phyloP scores from a whole-genome alignment of 2,797 vertebrate species.

The Darevskia nairensis region DNA sequence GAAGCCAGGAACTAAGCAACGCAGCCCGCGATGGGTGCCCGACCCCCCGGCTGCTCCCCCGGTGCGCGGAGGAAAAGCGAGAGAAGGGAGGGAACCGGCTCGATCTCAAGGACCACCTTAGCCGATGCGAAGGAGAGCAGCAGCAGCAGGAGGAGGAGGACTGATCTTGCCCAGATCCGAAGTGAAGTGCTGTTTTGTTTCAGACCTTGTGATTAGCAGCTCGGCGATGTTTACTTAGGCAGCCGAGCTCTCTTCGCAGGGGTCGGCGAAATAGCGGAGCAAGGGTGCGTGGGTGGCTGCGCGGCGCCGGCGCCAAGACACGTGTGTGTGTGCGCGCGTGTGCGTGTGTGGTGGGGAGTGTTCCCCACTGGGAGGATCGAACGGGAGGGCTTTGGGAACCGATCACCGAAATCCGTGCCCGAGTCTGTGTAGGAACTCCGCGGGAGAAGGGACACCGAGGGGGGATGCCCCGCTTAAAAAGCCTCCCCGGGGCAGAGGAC shows the following conservation, averaged over 20 bases:
- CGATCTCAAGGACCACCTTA: not conserved
- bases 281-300: not conserved
- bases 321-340: not conserved
- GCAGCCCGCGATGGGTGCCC: not conserved
- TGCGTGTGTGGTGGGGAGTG: not conserved
- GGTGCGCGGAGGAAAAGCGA: constrained; percentile 29
- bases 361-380: not conserved
- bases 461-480: no score
- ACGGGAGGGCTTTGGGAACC: constrained; percentile 61
- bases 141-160: constrained; percentile 37
- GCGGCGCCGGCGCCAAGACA: constrained; percentile 65
- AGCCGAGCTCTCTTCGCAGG: constrained; percentile 73
- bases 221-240: constrained; percentile 72
- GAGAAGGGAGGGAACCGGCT: not conserved
- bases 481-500: not conserved
- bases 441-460: constrained; percentile 14
- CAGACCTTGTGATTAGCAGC: constrained; percentile 72
- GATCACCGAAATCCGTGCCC: constrained; percentile 72
- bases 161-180: constrained; percentile 76
- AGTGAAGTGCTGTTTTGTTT: constrained; percentile 79
- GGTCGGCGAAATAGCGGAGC: constrained; percentile 61
- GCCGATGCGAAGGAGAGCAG: constrained; percentile 3
- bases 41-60: not conserved
- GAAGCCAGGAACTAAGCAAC: not conserved
- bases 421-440: constrained; percentile 62